Percentiles rank a stretch among this genome's conserved stretches.
Evolutionary conservation across 2,888 invertebrate genomes (phyloP).

Genomic region (Drosophila monieri): DNA sequence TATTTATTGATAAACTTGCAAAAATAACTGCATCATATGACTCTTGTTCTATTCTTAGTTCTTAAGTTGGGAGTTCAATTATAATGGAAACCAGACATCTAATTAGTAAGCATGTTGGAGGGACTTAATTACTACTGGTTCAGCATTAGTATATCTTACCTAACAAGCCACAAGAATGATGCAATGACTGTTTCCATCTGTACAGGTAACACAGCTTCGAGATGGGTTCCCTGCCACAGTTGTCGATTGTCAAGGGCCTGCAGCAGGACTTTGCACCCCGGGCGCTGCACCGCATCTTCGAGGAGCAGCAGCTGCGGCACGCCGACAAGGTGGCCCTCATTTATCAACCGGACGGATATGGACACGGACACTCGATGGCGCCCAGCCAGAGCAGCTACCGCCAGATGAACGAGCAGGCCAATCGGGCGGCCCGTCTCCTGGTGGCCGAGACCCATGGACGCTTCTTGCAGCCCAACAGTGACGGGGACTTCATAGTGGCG

Average conservation of each 20-base stretch:
- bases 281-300: conserved; percentile 86
- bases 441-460: conserved; percentile 76
- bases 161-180: conserved; percentile 1
- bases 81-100: neutral
- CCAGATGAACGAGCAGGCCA: conserved; percentile 84
- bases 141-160: neutral
- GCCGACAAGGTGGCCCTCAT: conserved; percentile 87
- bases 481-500: conserved; percentile 90
- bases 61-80: neutral
- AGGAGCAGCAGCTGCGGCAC: conserved; percentile 85
- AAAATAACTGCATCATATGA: neutral
- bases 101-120: neutral
- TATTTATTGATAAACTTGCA: neutral
- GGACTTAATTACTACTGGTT: conserved; percentile 3
- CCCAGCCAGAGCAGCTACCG: conserved; percentile 81
- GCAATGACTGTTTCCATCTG: neutral
- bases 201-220: conserved; percentile 16
- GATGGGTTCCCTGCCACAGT: conserved; percentile 91
- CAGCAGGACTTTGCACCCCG: conserved; percentile 85
- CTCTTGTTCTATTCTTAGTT: neutral
- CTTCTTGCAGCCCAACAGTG: conserved; percentile 85
- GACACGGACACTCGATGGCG: conserved; percentile 37
- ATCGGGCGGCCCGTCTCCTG: conserved; percentile 84
- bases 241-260: conserved; percentile 88
- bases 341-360: conserved; percentile 83